Evolutionary conservation across 2,888 invertebrate species (phyloP), one percentile per base, ranked within the genome.

Genomic region (Hirtodrosophila histrioides): DNA sequence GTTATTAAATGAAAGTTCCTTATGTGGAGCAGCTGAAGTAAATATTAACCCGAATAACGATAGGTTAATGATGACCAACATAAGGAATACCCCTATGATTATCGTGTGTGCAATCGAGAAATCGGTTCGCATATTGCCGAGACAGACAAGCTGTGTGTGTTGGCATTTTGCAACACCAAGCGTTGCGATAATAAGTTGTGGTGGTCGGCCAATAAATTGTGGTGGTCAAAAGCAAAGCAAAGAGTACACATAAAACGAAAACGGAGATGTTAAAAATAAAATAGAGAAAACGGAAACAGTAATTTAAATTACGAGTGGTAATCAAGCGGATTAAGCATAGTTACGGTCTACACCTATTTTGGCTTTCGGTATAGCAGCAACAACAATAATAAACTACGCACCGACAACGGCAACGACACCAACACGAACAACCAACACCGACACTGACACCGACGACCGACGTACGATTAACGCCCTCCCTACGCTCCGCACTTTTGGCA

Each of bases 171-270:
- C 73, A 74, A 49, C 78, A 74, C 78, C 36, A 40, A n/a, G 10
- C 24, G 50, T 48, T 62, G 61, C 77, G 73, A 77, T 72, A 39
- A 36, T 41, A 64, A 53, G 43, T 48, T 72, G 73, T 74, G 78
- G 74, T 50, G 78, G 78, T 74, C 58, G 74, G 40, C 58, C 78
- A 77, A 74, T 74, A 72, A 62, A 63, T 73, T 73, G 78, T 74
- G 74, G 77, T 74, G 77, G 73, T 77, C 73, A 74, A 74, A 77
- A 77, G 73, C 78, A 74, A 74, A 77, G 73, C 73, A 74, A 75
- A 78, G 78, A 75, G 78, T 75, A 75, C 75, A 75, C 75, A 80
- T 76, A 83, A 86, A 75, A 75, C 82, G 78, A 86, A 61, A 84
- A 75, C 78, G 69, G 78, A 62, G 61, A 78, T 75, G 75, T 75